Base-by-base conservation (phyloP, 1,140 invertebrate species). In the Ceratosolen fusciceps region DNA sequence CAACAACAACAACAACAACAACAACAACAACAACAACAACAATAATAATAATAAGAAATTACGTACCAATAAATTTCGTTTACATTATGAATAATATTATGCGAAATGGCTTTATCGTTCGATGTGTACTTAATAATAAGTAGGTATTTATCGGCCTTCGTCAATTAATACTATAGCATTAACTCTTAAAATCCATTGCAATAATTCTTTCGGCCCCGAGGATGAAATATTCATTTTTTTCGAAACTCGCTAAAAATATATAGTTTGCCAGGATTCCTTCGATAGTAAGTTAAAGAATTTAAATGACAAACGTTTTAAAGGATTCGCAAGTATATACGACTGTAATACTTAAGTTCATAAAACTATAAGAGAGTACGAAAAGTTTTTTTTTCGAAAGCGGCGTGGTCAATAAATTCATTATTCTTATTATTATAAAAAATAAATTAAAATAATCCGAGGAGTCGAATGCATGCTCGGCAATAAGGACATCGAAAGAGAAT, bases 341-440 rank as follows among this genome's bases (percentile, higher is more conserved):
- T 37, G 16, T 65, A 37, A 65, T 65, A 65, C 31, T 37, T 65
- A 37, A 37, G 19, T 31, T 37, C 12, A 19, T 37, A 21, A 65
- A 34, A 65, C 16, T 8, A 1, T 37, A 37, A 31, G 14, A 65
- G 26, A 65, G 60, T 37, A 16, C 19, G 60, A 34, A 58, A 62
- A 60, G n/a, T 56, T 31, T 31, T n/a, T n/a, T n/a, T n/a, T 60
- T 29, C 26, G n/a, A 60, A 60, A 60, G 24, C 10, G 26, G 2
- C 10, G 26, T 8, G 9, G 24, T 34, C 31, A 62, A 62, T 62
- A 62, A 62, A 62, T 21, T 62, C 9, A 29, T 8, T 60, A 1
- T 29, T 60, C 1, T 29, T 37, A 19, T 65, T 65, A 65, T 65
- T 37, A 60, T 60, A 29, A 37, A 65, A 62, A 65, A n/a, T 65